phyloP scores from a whole-genome alignment of 2,888 invertebrate species.

The Hirtodrosophila trivittata region DNA sequence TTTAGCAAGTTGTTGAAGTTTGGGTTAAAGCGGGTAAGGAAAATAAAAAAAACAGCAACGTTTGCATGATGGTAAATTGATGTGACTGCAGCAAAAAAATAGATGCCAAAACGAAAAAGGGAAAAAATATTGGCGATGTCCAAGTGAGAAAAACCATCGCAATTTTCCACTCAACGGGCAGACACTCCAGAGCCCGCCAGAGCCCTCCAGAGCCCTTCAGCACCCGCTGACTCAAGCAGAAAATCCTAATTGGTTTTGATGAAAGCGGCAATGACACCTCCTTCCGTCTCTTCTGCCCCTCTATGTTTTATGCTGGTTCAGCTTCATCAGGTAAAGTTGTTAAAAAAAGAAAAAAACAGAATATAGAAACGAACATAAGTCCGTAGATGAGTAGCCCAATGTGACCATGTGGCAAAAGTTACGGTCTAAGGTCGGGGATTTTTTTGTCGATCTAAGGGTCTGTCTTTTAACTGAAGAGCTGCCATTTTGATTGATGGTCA shows the following conservation, averaged over 20 bases:
- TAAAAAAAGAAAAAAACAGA: slow-evolving; percentile 34
- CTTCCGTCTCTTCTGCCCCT: background rate
- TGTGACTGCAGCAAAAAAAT: slow-evolving; percentile 54
- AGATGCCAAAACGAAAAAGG: slow-evolving; percentile 31
- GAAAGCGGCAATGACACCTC: slow-evolving; percentile 77
- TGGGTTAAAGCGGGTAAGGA: slow-evolving; percentile 29
- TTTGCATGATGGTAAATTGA: slow-evolving; percentile 76
- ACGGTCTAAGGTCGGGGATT: slow-evolving; percentile 26
- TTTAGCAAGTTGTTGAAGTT: slow-evolving; percentile 78
- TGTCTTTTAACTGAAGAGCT: slow-evolving; percentile 54
- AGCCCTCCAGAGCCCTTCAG: slow-evolving; percentile 4
- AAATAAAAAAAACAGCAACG: slow-evolving; percentile 37
- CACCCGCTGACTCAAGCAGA: slow-evolving; percentile 69
- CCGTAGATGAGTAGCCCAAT: slow-evolving; percentile 60
- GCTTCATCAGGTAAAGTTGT: slow-evolving; percentile 67
- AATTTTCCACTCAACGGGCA: slow-evolving; percentile 71
- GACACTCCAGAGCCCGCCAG: slow-evolving; percentile 12
- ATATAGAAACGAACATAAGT: slow-evolving; percentile 15
- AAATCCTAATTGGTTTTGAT: slow-evolving; percentile 83
- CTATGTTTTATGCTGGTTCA: slow-evolving; percentile 48
- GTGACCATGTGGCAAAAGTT: slow-evolving; percentile 75
- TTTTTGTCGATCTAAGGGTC: slow-evolving; percentile 24
- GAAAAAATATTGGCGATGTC: slow-evolving; percentile 32
- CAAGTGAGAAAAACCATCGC: slow-evolving; percentile 46
- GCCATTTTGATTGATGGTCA: slow-evolving; percentile 73